These are phyloP conservation scores for Florisuga fusca DNA, from an alignment of 2,797 vertebrate species.

Conservation along the genomic window DNA sequence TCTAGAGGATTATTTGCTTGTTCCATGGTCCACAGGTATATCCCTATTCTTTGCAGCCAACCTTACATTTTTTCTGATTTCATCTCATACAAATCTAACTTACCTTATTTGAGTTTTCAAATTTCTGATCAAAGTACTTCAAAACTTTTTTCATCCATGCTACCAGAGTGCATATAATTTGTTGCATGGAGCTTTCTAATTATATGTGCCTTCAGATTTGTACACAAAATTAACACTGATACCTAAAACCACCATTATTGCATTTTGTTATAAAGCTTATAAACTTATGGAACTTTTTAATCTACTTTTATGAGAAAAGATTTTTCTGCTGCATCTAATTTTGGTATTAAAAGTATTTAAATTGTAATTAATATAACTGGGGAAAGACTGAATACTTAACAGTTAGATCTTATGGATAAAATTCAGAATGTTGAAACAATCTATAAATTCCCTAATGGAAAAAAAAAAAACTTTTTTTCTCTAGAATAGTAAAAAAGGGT, in stretches of 20 bases:
- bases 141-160: conserved; percentile 12
- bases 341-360: conserved; percentile 38
- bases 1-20: neutral
- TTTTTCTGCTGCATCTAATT: neutral
- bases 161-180: conserved; percentile 14
- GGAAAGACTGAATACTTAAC: conserved; percentile 21
- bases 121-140: conserved; percentile 41
- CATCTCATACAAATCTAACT: neutral
- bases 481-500: conserved; percentile 12
- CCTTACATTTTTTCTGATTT: neutral
- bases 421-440: conserved; percentile 22
- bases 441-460: neutral
- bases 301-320: conserved; percentile 18
- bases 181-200: conserved; percentile 30
- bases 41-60: neutral
- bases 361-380: conserved; percentile 25
- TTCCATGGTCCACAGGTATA: neutral
- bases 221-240: conserved; percentile 25
- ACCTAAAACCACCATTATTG: conserved; percentile 19
- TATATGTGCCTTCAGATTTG: conserved; percentile 10
- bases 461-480: neutral
- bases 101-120: neutral
- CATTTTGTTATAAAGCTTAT: neutral
- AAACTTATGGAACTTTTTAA: conserved; percentile 10
- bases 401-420: conserved; percentile 42